Conservation (phyloP, 1,140 invertebrate species). For the Maconellicoccus hirsutus region DNA sequence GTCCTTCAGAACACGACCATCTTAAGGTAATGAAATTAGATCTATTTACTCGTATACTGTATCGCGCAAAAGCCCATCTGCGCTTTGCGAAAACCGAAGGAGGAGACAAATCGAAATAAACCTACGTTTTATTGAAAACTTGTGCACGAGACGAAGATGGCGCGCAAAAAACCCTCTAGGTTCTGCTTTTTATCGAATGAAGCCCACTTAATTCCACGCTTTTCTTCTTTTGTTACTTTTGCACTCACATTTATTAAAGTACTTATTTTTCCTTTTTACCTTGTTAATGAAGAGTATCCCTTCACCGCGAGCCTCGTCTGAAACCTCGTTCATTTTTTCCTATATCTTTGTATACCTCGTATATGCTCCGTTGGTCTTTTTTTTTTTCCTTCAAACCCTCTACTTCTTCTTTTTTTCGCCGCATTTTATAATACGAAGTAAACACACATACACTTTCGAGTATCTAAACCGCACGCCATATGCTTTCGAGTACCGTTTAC, state of each 20-base stretch:
- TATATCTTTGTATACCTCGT: no score
- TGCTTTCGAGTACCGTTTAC: no score
- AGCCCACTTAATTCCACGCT: not conserved
- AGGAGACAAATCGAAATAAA: not conserved
- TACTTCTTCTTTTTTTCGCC: no score
- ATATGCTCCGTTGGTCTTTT: no score
- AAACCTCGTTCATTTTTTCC: not conserved
- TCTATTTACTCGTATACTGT: not conserved
- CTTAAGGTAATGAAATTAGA: slow-evolving; percentile 2
- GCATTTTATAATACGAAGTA: no score
- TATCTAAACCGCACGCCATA: no score
- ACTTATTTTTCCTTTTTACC: slow-evolving; percentile 5
- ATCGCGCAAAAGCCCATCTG: no score
- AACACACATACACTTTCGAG: no score
- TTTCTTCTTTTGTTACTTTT: not conserved
- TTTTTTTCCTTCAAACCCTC: no score
- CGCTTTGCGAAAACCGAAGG: no score
- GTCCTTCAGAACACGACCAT: not conserved
- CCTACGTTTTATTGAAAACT: not conserved
- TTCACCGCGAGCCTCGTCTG: not conserved
- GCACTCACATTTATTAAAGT: slow-evolving; percentile 9
- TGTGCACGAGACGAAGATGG: no score
- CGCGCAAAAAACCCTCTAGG: not conserved
- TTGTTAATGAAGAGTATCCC: not conserved
- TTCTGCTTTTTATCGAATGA: not conserved